Conservation (phyloP, 92 coral and sea anemone species). For the Epizoanthus ramosus region DNA sequence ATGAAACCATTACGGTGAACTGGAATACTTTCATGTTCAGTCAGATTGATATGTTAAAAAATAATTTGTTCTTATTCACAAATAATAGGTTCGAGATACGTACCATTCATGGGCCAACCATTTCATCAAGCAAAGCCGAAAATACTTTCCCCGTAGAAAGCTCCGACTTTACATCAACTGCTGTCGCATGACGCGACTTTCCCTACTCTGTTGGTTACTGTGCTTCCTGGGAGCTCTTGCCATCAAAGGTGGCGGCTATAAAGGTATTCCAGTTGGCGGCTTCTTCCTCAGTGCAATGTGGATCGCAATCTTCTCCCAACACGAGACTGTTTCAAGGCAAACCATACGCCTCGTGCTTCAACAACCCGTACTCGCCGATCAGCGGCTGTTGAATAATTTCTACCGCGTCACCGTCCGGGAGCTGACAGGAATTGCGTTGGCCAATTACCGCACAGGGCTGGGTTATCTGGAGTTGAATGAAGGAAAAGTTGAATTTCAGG, state of each 20-base stretch:
- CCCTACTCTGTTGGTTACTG: constrained; percentile 39
- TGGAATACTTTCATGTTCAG: background rate
- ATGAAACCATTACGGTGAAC: too few relatives aligned
- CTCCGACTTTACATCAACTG: constrained; percentile 59
- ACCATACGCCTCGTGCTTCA: constrained; percentile 58
- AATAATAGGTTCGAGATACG: constrained; percentile 32
- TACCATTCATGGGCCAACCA: constrained; percentile 60
- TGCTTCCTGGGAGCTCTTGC: constrained; percentile 59
- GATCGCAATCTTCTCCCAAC: constrained; percentile 66
- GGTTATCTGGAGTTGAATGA: constrained; percentile 57
- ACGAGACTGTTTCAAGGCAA: constrained; percentile 63
- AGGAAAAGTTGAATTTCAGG: constrained; percentile 76
- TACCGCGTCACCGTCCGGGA: constrained; percentile 69
- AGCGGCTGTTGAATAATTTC: constrained; percentile 47
- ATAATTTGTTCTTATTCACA: too few relatives aligned
- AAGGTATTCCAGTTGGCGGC: constrained; percentile 47
- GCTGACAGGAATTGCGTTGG: constrained; percentile 63
- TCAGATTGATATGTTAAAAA: background rate
- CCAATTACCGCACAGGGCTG: constrained; percentile 64
- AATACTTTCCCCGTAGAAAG: constrained; percentile 53
- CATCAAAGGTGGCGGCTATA: constrained; percentile 25
- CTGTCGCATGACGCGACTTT: constrained; percentile 8
- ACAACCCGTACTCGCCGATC: constrained; percentile 69
- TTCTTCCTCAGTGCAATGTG: constrained; percentile 54
- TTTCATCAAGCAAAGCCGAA: constrained; percentile 71